A percentile compares a stretch with the other conserved stretches of the same genome.
These are phyloP conservation scores for Cichlasoma orientale DNA, from an alignment of 2,797 vertebrate genomes.

Conservation along the genomic window DNA sequence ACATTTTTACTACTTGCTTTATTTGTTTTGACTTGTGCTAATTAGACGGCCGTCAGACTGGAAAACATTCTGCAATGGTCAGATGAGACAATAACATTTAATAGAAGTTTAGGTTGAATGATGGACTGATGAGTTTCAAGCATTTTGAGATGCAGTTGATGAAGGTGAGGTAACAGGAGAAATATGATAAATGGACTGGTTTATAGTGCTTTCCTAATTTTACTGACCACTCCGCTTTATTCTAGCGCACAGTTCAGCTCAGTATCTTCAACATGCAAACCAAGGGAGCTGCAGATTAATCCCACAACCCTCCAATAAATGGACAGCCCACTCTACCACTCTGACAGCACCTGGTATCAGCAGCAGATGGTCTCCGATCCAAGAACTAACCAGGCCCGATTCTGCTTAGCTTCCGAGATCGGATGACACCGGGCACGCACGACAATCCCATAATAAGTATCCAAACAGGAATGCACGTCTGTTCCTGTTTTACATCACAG, in stretches of 20 bases:
- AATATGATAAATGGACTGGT: background rate
- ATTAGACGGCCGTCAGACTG: background rate
- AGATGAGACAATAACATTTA: background rate
- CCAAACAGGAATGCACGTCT: no score
- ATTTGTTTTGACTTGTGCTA: background rate
- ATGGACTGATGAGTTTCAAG: background rate
- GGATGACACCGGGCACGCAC: background rate
- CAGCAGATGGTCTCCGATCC: rapidly evolving
- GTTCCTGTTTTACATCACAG: background rate
- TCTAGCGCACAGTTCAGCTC: background rate
- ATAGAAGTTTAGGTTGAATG: background rate
- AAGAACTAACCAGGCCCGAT: background rate
- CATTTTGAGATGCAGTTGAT: background rate
- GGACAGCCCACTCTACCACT: rapidly evolving
- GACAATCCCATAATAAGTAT: no score
- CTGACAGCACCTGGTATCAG: background rate
- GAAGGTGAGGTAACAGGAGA: background rate
- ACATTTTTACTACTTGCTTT: background rate
- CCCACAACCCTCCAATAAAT: background rate
- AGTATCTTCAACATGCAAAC: rapidly evolving
- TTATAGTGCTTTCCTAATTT: background rate
- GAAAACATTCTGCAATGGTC: background rate
- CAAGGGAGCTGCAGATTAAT: background rate
- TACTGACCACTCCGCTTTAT: background rate
- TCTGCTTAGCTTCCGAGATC: background rate